Percentiles rank a stretch among this genome's conserved stretches.
These are phyloP conservation scores for Araneus ventricosus DNA, from an alignment of 1,140 invertebrate genomes.

Conservation along the genomic window DNA sequence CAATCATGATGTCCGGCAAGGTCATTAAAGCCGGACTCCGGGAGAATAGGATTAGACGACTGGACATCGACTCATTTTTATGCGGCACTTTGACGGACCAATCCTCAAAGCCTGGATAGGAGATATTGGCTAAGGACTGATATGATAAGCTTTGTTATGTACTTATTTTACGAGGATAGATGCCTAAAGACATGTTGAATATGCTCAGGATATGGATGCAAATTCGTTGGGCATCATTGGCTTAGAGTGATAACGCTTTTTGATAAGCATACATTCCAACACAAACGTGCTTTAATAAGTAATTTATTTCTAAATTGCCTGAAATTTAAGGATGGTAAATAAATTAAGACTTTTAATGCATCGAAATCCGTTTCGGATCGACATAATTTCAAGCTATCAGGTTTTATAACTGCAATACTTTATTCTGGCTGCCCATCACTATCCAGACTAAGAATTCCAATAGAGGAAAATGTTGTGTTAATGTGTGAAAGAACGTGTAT, in stretches of 20 bases:
- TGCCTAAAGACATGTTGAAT: background rate
- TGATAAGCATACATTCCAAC: too few relatives aligned
- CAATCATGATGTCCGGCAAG: conserved; percentile 74
- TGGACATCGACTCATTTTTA: conserved; percentile 61
- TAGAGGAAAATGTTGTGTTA: too few relatives aligned
- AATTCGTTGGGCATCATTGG: too few relatives aligned
- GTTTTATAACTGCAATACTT: too few relatives aligned
- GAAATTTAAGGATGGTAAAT: too few relatives aligned
- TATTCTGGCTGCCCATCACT: too few relatives aligned
- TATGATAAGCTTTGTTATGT: background rate
- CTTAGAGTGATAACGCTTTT: too few relatives aligned
- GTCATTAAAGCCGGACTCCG: conserved; percentile 67
- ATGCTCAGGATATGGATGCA: background rate
- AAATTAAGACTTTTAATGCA: too few relatives aligned
- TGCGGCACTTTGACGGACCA: conserved; percentile 14
- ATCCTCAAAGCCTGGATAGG: background rate
- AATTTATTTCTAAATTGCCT: background rate
- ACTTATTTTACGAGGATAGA: background rate
- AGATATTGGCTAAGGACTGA: background rate
- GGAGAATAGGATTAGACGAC: conserved; percentile 63
- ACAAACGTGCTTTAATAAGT: background rate
- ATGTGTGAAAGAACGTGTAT: too few relatives aligned
- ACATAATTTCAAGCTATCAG: too few relatives aligned
- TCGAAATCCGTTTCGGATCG: too few relatives aligned
- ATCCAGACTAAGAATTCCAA: too few relatives aligned